Base-by-base conservation (phyloP, 53 echinoderm and acorn worm genomes). In the Holothuria scabra region DNA sequence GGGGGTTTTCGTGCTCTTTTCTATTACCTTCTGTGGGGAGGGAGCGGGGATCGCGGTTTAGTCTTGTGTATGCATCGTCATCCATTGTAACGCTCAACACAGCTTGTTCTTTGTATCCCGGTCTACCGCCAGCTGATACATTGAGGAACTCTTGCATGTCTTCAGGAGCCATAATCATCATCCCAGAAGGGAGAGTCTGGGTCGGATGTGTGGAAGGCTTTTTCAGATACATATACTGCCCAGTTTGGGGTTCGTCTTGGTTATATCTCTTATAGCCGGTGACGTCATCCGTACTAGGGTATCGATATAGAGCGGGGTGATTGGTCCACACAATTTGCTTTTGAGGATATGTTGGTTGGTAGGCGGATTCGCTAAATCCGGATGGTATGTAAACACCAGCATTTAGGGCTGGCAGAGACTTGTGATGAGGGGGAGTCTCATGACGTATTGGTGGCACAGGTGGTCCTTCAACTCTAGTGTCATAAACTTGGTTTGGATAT, bases 401-500 rank as follows among this genome's bases (percentile, higher is more conserved):
- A 12, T 57, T 31, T 18, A 78, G 59, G 18, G 78, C 55, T 21
- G 78, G 78, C 29, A 78, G 24, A 3, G 78, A 78, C 58, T 78
- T 78, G 49, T 78, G 33, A 28, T 57, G 78, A 32, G 52, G 13
- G 18, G 78, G 78, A 11, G 31, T 32, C 57, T 58, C 78, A 32
- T 23, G 76, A 24, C 76, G 52, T 18, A 28, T 44, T 1, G 76
- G 76, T 8, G 28, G 56, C 5, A 76, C 56, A 14, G 76, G 76
- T 44, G 76, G 56, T 28, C 56, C 28, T 1, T 13, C 56, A 26
- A 76, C 28, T 25, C 46, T 38, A 56, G 76, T 30, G 76, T 57
- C 76, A 56, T 76, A 76, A 28, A 76, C 6, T 76, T 76, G 76
- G 28, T 76, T 76, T 19, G 76, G 76, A 28, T 25, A 76, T 12